Base-by-base conservation (phyloP, 2,888 invertebrate genomes). In the Saturnia japonica region DNA sequence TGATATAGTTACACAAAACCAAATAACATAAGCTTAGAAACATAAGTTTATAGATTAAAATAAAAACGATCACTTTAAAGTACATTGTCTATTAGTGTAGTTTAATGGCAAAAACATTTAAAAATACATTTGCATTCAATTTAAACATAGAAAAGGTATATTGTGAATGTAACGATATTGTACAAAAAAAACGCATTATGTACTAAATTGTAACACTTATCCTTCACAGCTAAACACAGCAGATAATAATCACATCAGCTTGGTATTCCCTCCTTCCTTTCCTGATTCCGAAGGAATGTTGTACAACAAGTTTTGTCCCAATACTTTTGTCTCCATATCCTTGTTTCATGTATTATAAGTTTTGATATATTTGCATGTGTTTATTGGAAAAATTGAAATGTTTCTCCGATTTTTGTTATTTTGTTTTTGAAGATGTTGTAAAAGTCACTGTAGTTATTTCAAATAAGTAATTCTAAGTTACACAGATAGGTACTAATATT, bases 281-380 rank as follows among this genome's bases (percentile, higher is more conserved):
- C n/a, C 80, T 77, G 80, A 77, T 77, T 83, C 83, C 19, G 47
- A 19, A 47, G 47, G 7, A 47, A 54, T 54, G 54, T 8, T 78
- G 80, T 82, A 79, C 82, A 87, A 85, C 84, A 85, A 79, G 74
- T 74, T 76, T 75, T 78, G 82, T 80, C 76, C 79, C 82, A 78
- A 86, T 83, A 84, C 83, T 82, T 81, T 82, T 78, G 78, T 73
- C 76, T 76, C 77, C 75, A 68, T 78, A 83, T 83, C 75, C 78
- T 78, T 80, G 74, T 77, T 77, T 75, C 74, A 72, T 77, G 77
- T 79, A n/a, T n/a, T n/a, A n/a, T n/a, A 76, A 78, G 70, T 73
- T 75, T 77, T 72, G 75, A 76, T 71, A 70, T 70, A 78, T 80
- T 77, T 78, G 76, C 76, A 82, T 78, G 76, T 81, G 22, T n/a